phyloP scores from a whole-genome alignment of 2,113 vertebrate species.

The Ctenodactylus gundi region DNA sequence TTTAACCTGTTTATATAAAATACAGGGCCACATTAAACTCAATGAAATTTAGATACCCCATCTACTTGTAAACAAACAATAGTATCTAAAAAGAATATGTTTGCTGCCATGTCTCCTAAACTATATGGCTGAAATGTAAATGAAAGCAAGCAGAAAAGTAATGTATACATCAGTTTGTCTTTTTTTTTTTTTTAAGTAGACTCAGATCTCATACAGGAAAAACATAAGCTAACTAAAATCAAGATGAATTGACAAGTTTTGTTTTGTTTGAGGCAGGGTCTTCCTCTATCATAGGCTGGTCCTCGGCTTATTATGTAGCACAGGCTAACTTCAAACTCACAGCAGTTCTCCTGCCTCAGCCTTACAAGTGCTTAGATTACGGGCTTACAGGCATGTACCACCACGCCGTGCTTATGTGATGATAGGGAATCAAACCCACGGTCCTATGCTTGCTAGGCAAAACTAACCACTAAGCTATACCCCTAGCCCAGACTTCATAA shows the following conservation, averaged over 20 bases:
- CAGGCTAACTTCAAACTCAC: too few relatives aligned
- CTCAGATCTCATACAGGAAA: neutral
- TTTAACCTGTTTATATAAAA: constrained; percentile 41
- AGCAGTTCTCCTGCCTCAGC: too few relatives aligned
- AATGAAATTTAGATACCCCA: constrained; percentile 59
- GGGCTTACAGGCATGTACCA: too few relatives aligned
- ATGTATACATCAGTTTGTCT: constrained; percentile 7
- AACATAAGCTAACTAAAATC: constrained; percentile 26
- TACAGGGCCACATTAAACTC: constrained; percentile 68
- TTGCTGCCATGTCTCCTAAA: constrained; percentile 40
- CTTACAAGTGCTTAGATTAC: too few relatives aligned
- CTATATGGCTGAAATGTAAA: constrained; percentile 52
- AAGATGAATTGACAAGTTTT: neutral
- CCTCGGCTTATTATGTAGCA: too few relatives aligned
- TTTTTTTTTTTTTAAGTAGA: neutral
- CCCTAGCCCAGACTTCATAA: too few relatives aligned
- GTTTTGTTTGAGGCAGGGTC: too few relatives aligned
- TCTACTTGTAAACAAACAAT: constrained; percentile 55
- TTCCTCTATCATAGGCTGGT: too few relatives aligned
- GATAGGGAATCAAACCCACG: too few relatives aligned
- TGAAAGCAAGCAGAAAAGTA: constrained; percentile 49
- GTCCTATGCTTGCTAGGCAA: too few relatives aligned
- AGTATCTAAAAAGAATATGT: constrained; percentile 38
- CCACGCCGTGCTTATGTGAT: too few relatives aligned
- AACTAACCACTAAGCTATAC: too few relatives aligned